Conservation (phyloP, 2,888 invertebrate species). For the Meteorus cinctellus region DNA sequence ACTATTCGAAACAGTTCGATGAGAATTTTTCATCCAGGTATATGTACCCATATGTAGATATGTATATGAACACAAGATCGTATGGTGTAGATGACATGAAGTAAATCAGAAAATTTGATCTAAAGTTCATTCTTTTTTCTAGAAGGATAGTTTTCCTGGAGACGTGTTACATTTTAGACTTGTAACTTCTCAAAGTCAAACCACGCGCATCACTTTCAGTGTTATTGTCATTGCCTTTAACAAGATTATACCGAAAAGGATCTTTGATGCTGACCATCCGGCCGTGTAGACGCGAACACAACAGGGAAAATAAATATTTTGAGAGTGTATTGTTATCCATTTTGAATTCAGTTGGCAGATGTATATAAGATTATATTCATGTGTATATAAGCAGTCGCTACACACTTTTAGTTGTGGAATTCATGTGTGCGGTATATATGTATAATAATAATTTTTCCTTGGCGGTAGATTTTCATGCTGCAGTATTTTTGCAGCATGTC, state of each 20-base stretch:
- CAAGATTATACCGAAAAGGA: constrained; percentile 59
- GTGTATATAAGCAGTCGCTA: neutral
- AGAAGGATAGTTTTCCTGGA: constrained; percentile 29
- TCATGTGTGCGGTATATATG: constrained; percentile 22
- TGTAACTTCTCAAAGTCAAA: constrained; percentile 64
- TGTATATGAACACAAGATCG: constrained; percentile 29
- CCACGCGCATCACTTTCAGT: constrained; percentile 51
- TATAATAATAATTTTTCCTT: constrained; percentile 40
- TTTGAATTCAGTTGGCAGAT: constrained; percentile 41
- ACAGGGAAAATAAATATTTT: constrained; percentile 68
- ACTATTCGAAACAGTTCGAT: constrained; percentile 47
- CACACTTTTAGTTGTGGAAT: constrained; percentile 23
- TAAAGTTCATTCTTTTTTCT: constrained; percentile 41
- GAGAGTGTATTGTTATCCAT: constrained; percentile 63
- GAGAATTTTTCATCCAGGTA: constrained; percentile 41
- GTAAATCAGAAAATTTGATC: constrained; percentile 62
- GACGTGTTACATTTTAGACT: constrained; percentile 44
- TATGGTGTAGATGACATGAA: constrained; percentile 28
- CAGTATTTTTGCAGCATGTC: constrained; percentile 17
- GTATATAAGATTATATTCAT: constrained; percentile 13
- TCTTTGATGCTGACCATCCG: constrained; percentile 61
- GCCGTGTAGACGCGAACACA: constrained; percentile 54
- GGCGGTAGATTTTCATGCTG: constrained; percentile 27
- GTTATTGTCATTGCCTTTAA: constrained; percentile 59
- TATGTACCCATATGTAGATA: constrained; percentile 4